phyloP scores from a whole-genome alignment of 2,113 vertebrate genomes.

The Azemiops feae region DNA sequence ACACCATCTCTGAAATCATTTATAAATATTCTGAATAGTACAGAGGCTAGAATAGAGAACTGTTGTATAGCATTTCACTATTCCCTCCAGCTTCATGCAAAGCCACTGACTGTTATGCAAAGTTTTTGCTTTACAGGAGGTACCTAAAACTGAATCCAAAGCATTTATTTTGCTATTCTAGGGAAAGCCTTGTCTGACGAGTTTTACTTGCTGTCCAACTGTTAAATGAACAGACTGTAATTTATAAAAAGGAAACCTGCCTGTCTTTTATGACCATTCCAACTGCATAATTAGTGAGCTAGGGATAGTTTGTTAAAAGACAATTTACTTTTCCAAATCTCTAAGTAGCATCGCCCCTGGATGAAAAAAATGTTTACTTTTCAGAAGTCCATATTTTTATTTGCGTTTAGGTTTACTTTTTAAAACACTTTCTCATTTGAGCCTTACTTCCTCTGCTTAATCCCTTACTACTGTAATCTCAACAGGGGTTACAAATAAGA shows the following conservation, averaged over 20 bases:
- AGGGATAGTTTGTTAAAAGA: background rate
- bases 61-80: background rate
- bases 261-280: background rate
- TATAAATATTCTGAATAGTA: background rate
- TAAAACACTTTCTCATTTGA: constrained; percentile 42
- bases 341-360: background rate
- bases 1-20: background rate
- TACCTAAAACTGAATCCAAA: background rate
- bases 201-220: background rate
- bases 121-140: background rate
- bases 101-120: background rate
- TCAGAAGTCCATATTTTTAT: background rate
- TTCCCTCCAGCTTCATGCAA: background rate
- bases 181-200: background rate
- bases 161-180: background rate
- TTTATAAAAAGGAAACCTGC: constrained; percentile 10
- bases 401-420: constrained; percentile 22
- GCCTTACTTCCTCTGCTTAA: constrained; percentile 44
- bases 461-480: constrained; percentile 43
- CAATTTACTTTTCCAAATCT: background rate
- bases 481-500: constrained; percentile 26
- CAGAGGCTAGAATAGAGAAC: background rate
- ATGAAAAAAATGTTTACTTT: constrained; percentile 11
- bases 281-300: background rate
- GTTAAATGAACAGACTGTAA: background rate